Evolutionary conservation across 2,113 vertebrate genomes (phyloP).

Genomic region (Sitta europaea): DNA sequence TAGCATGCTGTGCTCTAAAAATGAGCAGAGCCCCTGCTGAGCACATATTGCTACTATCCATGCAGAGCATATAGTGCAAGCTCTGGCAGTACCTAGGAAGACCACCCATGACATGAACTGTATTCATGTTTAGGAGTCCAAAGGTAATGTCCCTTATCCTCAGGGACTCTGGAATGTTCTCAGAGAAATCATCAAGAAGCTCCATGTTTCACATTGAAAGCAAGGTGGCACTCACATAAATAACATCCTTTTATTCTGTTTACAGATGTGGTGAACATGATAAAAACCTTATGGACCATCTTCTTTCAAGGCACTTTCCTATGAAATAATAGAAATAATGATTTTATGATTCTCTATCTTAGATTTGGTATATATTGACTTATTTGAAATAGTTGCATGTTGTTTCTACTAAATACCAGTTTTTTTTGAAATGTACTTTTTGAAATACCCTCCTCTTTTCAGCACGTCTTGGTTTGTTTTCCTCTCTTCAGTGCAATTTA

Average conservation of each 20-base stretch:
- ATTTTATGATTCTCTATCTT: background rate
- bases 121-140: background rate
- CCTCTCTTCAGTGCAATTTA: background rate
- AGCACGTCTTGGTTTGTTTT: background rate
- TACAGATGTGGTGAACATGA: background rate
- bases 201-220: background rate
- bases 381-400: background rate
- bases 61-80: fast-evolving
- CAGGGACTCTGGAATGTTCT: background rate
- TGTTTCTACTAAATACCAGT: background rate
- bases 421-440: background rate
- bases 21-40: background rate
- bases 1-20: background rate
- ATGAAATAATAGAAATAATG: background rate
- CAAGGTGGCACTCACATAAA: background rate
- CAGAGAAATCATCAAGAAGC: background rate
- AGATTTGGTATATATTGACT: background rate
- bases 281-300: background rate
- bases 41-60: background rate
- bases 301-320: background rate
- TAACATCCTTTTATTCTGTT: background rate
- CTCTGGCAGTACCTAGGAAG: background rate
- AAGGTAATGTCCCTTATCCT: background rate
- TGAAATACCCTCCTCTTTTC: background rate
- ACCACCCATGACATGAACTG: background rate